Evolutionary conservation across 2,113 vertebrate species (phyloP).

Genomic region (pig (Sus scrofa)): T2T-Sscrofa CM000814.6:123068501-123069000

Average conservation of each 20-base stretch:
- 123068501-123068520: not conserved
- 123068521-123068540: not conserved
- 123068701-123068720: not conserved
- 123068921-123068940: not conserved
- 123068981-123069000: not conserved
- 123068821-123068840: not conserved
- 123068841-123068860: not conserved
- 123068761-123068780: too few species aligned
- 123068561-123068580: not conserved
- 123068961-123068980: rapidly evolving
- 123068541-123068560: not conserved
- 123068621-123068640: not conserved
- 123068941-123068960: not conserved
- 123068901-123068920: too few species aligned
- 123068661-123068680: too few species aligned
- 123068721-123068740: not conserved
- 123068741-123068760: not conserved
- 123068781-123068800: not conserved
- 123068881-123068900: not conserved
- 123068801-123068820: not conserved
- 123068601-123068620: not conserved
- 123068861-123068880: not conserved
- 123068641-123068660: not conserved
- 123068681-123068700: rapidly evolving
- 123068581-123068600: not conserved